Conservation (phyloP, 2,797 vertebrate genomes). For the Streptopelia turtur region DNA sequence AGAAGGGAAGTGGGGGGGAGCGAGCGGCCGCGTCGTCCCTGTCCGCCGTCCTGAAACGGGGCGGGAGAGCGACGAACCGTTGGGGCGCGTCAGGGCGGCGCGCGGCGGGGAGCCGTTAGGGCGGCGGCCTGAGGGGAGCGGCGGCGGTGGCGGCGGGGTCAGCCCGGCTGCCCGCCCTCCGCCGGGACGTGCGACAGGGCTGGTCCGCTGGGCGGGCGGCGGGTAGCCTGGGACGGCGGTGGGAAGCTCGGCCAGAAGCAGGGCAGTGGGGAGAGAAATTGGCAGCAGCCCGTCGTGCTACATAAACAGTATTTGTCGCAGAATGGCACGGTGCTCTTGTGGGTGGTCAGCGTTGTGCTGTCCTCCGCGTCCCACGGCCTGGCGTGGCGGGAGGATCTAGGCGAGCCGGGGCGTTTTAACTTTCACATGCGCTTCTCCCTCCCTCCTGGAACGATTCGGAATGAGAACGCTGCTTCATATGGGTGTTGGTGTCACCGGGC, state of each 20-base stretch:
- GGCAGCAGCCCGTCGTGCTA: rapidly evolving
- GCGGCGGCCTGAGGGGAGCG: background rate
- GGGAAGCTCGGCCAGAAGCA: background rate
- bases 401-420: rapidly evolving
- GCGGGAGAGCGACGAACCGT: too few relatives aligned
- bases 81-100: background rate
- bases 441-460: rapidly evolving
- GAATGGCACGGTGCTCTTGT: rapidly evolving
- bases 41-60: background rate
- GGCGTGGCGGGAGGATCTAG: background rate
- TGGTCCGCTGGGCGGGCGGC: background rate
- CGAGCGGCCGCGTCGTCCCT: background rate
- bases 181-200: rapidly evolving
- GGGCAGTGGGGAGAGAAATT: rapidly evolving
- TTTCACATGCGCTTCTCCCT: rapidly evolving
- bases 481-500: background rate
- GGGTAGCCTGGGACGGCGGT: background rate
- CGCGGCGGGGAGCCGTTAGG: too few relatives aligned
- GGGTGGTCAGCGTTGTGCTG: background rate
- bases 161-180: background rate
- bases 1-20: too few relatives aligned
- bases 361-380: background rate
- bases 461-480: rapidly evolving
- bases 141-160: background rate
- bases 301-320: rapidly evolving